Evolutionary conservation across 2,113 vertebrate species (phyloP).

Genomic region (Jacana jacana): DNA sequence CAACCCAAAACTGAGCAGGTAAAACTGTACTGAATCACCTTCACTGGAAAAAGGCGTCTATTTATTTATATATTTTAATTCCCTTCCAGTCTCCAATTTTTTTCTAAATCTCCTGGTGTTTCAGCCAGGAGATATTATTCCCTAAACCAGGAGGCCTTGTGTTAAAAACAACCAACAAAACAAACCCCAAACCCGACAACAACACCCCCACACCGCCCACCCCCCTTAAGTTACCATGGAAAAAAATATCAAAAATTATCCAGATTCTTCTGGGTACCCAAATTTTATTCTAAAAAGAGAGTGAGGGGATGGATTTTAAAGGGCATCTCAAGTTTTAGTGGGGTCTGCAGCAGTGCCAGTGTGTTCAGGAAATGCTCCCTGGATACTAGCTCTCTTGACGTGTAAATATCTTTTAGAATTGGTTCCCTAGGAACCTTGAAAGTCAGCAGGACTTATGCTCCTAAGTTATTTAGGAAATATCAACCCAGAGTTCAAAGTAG

Average conservation of each 20-base stretch:
- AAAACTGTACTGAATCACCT: neutral
- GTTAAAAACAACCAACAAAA: neutral
- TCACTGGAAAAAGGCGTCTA: neutral
- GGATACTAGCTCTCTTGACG: neutral
- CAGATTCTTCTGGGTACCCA: neutral
- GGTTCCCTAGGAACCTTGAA: neutral
- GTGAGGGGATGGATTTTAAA: neutral
- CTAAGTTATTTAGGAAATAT: neutral
- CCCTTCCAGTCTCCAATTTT: neutral
- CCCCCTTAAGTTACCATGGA: neutral
- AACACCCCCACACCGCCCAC: accelerated
- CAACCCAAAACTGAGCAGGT: neutral
- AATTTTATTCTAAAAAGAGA: neutral
- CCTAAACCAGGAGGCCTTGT: neutral
- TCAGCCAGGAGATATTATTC: neutral
- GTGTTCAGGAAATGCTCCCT: neutral
- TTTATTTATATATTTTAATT: too few species aligned
- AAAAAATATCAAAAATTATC: neutral
- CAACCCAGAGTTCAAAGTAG: neutral
- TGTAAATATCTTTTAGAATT: neutral
- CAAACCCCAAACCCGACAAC: neutral
- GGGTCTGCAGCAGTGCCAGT: neutral
- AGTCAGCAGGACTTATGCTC: neutral
- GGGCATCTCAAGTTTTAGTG: accelerated
- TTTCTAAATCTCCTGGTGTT: neutral